Evolutionary conservation across 2,797 vertebrate genomes (phyloP).

Genomic region (Rallus crepitans): DNA sequence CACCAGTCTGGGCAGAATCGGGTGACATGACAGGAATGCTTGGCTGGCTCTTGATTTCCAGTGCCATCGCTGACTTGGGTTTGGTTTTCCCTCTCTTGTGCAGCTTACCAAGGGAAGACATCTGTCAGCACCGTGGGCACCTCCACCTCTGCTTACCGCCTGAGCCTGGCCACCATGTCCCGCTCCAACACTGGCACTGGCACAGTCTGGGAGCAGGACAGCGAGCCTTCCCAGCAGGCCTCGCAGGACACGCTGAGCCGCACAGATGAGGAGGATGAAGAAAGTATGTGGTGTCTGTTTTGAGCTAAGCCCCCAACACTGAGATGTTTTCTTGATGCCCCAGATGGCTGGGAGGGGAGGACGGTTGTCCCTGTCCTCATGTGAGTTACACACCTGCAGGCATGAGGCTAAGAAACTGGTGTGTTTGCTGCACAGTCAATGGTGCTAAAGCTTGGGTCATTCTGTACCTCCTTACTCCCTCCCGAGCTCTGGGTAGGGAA

Average conservation of each 20-base stretch:
- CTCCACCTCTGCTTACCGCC: constrained; percentile 94
- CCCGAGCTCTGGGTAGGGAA: not conserved
- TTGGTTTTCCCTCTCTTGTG: not conserved
- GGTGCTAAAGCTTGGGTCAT: not conserved
- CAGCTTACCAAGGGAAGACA: constrained; percentile 99
- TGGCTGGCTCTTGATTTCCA: not conserved
- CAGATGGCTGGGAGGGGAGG: not conserved
- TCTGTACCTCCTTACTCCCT: not conserved
- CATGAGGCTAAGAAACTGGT: not conserved
- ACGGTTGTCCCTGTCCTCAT: not conserved
- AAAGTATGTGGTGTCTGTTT: constrained; percentile 84
- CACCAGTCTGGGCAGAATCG: not conserved
- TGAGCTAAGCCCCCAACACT: not conserved
- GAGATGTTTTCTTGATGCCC: not conserved
- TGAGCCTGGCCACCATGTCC: constrained; percentile 98
- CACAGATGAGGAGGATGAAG: constrained; percentile 97
- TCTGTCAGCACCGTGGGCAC: constrained; percentile 98
- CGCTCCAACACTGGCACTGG: constrained; percentile 98
- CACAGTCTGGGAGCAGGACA: constrained; percentile 98
- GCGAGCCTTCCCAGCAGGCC: constrained; percentile 95
- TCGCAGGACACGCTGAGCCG: constrained; percentile 97
- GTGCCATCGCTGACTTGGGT: not conserved
- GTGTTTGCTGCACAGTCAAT: not conserved
- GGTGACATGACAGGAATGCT: accelerated
- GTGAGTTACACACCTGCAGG: not conserved